Evolutionary conservation across 2,113 vertebrate genomes (phyloP), one percentile per base, ranked within the genome.

Genomic region (Mastomys natalensis): DNA sequence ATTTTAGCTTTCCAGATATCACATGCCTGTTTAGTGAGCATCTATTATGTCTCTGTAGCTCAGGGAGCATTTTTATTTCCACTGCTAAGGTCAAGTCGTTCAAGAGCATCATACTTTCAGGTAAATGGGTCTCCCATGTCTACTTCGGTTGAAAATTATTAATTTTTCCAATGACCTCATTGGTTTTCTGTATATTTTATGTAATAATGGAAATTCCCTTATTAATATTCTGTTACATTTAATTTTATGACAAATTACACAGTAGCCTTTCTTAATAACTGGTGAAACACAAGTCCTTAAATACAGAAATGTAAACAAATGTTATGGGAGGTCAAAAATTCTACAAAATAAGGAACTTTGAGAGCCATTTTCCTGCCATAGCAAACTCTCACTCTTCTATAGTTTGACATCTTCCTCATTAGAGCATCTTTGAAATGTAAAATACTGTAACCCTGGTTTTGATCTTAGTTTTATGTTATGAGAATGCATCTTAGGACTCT

Each of bases 141-240:
- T 70, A 81, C 31, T 89, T 87, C n/a, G n/a, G 7, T 60, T 96
- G 10, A 15, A 68, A 95, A 81, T 88, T 93, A 90, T 90, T 89
- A 92, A 51, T 91, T 87, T 43, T 93, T 21, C 51, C 37, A 78
- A 60, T 34, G 37, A 72, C 22, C 26, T 91, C 72, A 92, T 48
- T 64, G 87, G 17, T 91, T 89, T 48, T 19, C 22, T 93, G 1
- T 70, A 10, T 53, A 76, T 97, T 97, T 89, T 87, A 4, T 3
- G 85, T 80, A 74, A n/a, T 89, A 90, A 89, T 92, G 70, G 68
- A 96, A 96, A 68, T 66, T 5, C 1, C 21, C 7, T 74, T 84
- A 80, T 76, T 76, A 93, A 81, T 85, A 94, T 84, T 78, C 37
- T 89, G 7, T n/a, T 90, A 77, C 62, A 80, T 87, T 91, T 85